Percentiles rank a stretch among this genome's conserved stretches.
These are phyloP conservation scores for Steatornis caripensis DNA, from an alignment of 2,113 vertebrate species.

Conservation along the genomic window DNA sequence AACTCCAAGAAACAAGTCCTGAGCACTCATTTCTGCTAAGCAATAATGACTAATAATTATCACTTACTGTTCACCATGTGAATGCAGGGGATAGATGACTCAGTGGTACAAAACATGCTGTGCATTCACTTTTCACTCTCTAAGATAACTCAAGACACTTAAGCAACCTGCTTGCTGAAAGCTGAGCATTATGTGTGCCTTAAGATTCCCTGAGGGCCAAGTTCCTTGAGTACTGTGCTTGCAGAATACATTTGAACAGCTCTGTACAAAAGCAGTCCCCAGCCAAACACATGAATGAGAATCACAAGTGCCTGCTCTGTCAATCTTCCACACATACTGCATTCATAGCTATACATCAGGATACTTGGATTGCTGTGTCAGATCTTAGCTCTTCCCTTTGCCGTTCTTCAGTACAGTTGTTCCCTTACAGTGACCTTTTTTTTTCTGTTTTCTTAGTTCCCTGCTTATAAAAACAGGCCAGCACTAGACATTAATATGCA, in stretches of 20 bases:
- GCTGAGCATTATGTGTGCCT: background rate
- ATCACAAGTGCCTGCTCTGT: slow-evolving; percentile 33
- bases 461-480: background rate
- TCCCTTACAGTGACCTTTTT: background rate
- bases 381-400: background rate
- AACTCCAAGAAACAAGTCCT: background rate
- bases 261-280: slow-evolving; percentile 31
- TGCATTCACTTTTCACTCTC: background rate
- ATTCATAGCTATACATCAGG: background rate
- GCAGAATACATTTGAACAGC: slow-evolving; percentile 27
- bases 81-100: background rate
- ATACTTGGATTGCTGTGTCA: background rate
- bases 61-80: background rate
- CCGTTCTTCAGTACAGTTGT: background rate
- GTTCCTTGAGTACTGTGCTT: background rate
- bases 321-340: background rate
- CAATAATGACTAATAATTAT: background rate
- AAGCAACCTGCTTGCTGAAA: background rate
- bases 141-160: background rate
- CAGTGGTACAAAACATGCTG: background rate
- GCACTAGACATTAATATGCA: background rate
- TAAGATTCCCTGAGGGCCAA: slow-evolving; percentile 25
- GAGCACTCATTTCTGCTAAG: background rate
- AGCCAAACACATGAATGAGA: slow-evolving; percentile 11
- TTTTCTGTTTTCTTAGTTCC: background rate